Conservation (phyloP, 2,888 invertebrate genomes). For the Venusia cambrica region DNA sequence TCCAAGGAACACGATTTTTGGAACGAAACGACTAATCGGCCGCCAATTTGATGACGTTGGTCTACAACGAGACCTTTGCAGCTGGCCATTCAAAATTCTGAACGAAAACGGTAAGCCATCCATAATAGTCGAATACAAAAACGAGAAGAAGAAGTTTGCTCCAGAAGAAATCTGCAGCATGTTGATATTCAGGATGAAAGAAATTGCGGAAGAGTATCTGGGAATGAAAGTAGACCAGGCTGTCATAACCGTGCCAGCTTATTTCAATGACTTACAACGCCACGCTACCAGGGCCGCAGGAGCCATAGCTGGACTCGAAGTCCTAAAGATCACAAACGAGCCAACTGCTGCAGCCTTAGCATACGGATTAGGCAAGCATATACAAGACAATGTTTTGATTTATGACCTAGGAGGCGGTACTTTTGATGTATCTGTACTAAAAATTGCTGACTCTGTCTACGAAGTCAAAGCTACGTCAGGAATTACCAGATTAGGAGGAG, state of each 20-base stretch:
- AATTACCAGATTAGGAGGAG: conserved; percentile 54
- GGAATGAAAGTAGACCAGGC: conserved; percentile 50
- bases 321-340: conserved; percentile 57
- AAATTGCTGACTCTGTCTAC: conserved; percentile 45
- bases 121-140: conserved; percentile 49
- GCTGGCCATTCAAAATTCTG: conserved; percentile 51
- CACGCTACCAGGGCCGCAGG: conserved; percentile 57
- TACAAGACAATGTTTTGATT: conserved; percentile 48
- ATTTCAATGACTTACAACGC: conserved; percentile 59
- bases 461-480: conserved; percentile 59
- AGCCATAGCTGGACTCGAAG: conserved; percentile 53
- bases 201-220: conserved; percentile 52
- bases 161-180: conserved; percentile 63
- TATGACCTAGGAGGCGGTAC: conserved; percentile 66
- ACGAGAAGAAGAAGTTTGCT: conserved; percentile 45
- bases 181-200: conserved; percentile 59
- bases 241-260: conserved; percentile 64
- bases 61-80: conserved; percentile 54
- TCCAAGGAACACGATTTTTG: conserved; percentile 57
- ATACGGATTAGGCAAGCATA: conserved; percentile 47
- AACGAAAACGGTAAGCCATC: conserved; percentile 61
- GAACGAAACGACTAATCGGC: conserved; percentile 58
- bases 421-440: conserved; percentile 57
- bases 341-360: conserved; percentile 62
- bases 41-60: conserved; percentile 53